Evolutionary conservation across 2,113 vertebrate species (phyloP).

Genomic region (Sphyrna mokarran): DNA sequence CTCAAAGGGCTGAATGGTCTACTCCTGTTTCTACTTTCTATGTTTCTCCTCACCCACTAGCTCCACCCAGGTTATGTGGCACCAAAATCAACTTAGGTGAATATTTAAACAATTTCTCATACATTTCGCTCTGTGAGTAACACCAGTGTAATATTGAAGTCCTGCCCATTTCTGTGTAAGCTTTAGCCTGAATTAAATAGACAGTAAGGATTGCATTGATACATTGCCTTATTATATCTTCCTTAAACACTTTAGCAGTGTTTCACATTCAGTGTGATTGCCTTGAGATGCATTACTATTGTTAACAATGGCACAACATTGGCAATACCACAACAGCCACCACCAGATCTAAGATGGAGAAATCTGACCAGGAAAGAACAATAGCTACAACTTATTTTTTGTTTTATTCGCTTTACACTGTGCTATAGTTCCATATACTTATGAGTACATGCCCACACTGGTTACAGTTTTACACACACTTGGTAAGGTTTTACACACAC

Average conservation of each 20-base stretch:
- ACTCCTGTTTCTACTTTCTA: too few species aligned
- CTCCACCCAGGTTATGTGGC: not conserved
- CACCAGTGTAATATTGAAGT: not conserved
- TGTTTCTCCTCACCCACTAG: too few species aligned
- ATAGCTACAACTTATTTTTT: not conserved
- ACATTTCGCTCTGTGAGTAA: not conserved
- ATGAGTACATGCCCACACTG: not conserved
- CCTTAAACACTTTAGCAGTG: not conserved
- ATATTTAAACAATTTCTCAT: not conserved
- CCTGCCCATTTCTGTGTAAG: not conserved
- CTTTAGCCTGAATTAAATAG: not conserved
- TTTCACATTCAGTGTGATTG: not conserved
- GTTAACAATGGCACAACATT: not conserved
- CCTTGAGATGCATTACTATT: not conserved
- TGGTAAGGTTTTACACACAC: not conserved
- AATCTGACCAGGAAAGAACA: not conserved
- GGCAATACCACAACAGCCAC: not conserved
- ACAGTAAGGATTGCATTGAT: not conserved
- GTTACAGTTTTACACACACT: not conserved
- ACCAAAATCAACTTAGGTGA: not conserved
- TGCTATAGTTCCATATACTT: not conserved
- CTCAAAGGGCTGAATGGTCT: too few species aligned
- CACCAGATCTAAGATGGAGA: not conserved
- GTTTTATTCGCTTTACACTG: not conserved
- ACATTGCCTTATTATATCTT: not conserved